phyloP scores from a whole-genome alignment of 1,140 invertebrate genomes.

The Thaumetopoea pityocampa region DNA sequence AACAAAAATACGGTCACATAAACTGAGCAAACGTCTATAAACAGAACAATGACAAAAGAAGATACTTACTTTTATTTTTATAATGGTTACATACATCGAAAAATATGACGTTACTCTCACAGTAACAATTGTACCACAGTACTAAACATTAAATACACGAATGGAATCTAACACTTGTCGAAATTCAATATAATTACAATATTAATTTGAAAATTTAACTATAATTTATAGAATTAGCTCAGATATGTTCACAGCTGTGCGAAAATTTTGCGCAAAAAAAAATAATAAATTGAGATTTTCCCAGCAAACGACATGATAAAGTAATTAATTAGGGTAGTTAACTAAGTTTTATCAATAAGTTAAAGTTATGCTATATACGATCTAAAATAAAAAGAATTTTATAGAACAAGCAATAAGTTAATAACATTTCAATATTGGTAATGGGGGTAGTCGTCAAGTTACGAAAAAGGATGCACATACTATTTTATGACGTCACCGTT shows the following conservation, averaged over 20 bases:
- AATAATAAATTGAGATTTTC: too few relatives aligned
- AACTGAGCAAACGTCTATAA: slow-evolving; percentile 64
- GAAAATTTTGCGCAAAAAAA: too few relatives aligned
- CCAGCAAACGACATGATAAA: too few relatives aligned
- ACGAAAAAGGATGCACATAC: too few relatives aligned
- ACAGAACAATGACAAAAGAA: slow-evolving; percentile 32
- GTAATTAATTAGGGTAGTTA: too few relatives aligned
- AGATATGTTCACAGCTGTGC: neutral
- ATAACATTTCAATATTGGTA: too few relatives aligned
- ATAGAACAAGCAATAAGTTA: too few relatives aligned
- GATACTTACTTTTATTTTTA: slow-evolving; percentile 32
- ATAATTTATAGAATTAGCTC: slow-evolving; percentile 6
- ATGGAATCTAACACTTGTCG: slow-evolving; percentile 32
- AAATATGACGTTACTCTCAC: slow-evolving; percentile 45
- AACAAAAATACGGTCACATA: slow-evolving; percentile 38
- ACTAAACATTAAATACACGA: slow-evolving; percentile 35
- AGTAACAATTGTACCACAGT: slow-evolving; percentile 28
- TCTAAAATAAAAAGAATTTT: too few relatives aligned
- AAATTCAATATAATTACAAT: slow-evolving; percentile 25
- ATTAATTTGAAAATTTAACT: slow-evolving; percentile 7
- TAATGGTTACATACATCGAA: slow-evolving; percentile 58
- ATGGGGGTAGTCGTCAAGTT: too few relatives aligned
- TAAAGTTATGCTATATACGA: too few relatives aligned
- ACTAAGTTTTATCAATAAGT: too few relatives aligned
- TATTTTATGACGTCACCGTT: too few relatives aligned